Base-by-base conservation (phyloP, 2,888 invertebrate species). In the Brachycybe producta region DNA sequence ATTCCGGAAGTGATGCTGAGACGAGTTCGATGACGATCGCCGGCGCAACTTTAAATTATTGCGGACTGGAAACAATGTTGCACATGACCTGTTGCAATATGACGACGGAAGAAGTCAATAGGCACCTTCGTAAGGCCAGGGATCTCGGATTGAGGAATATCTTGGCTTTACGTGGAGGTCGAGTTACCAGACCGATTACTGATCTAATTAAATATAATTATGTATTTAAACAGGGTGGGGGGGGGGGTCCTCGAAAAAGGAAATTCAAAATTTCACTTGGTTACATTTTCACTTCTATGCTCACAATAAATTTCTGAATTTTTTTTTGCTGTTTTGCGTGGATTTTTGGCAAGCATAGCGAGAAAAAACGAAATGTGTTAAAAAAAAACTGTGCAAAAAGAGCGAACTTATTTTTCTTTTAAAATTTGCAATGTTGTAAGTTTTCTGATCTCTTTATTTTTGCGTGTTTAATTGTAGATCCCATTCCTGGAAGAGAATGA, bases 161-260 rank as follows among this genome's bases (percentile, higher is more conserved):
- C 59, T 74, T 85, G 52, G 76, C 80, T 3, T 65, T 86, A 36
- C 70, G 79, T 61, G 87, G 87, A 71, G 85, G 84, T 82, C n/a
- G n/a, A n/a, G n/a, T n/a, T n/a, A n/a, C n/a, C n/a, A n/a, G n/a
- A n/a, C n/a, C n/a, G n/a, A n/a, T n/a, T n/a, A n/a, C n/a, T n/a
- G n/a, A n/a, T n/a, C n/a, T n/a, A n/a, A n/a, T n/a, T n/a, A n/a
- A n/a, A n/a, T n/a, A n/a, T n/a, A n/a, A n/a, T n/a, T n/a, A n/a
- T n/a, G n/a, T n/a, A n/a, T n/a, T n/a, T n/a, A n/a, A n/a, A n/a
- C n/a, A n/a, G n/a, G n/a, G n/a, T n/a, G n/a, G n/a, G n/a, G n/a
- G n/a, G n/a, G n/a, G n/a, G n/a, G n/a, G n/a, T n/a, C n/a, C n/a
- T n/a, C n/a, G n/a, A n/a, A n/a, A n/a, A n/a, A n/a, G n/a, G n/a